Evolutionary conservation across 2,797 vertebrate genomes (phyloP).

Genomic region (Galago senegalensis): DNA sequence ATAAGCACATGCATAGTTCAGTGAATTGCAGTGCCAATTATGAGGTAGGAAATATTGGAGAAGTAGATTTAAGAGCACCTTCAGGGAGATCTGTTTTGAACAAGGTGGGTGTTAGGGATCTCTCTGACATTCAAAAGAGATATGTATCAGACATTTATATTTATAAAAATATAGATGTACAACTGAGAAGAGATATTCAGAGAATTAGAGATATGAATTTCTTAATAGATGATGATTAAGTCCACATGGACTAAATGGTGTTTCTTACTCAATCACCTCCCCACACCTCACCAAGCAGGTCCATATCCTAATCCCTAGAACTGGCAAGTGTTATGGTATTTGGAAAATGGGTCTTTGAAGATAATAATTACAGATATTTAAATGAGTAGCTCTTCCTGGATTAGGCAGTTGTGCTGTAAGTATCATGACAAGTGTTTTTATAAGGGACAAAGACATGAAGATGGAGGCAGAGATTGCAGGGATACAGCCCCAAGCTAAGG

Average conservation of each 20-base stretch:
- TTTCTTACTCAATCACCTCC: background rate
- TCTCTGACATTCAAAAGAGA: background rate
- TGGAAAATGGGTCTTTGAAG: background rate
- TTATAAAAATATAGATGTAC: background rate
- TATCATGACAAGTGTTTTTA: background rate
- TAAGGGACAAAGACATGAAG: background rate
- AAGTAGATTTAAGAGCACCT: background rate
- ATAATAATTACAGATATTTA: background rate
- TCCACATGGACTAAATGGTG: background rate
- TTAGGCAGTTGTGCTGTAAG: background rate
- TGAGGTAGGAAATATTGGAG: background rate
- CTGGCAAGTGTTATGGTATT: background rate
- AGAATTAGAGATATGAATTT: background rate
- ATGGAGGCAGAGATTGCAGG: background rate
- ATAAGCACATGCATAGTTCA: background rate
- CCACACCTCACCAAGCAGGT: rapidly evolving
- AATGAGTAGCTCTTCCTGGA: background rate
- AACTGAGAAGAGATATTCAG: background rate
- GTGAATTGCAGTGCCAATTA: background rate
- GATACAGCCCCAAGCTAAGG: background rate
- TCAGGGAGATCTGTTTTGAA: background rate
- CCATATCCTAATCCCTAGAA: background rate
- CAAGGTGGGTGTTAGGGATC: background rate
- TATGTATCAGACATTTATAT: background rate
- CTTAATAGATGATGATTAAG: background rate